Evolutionary conservation across 1,140 invertebrate species (phyloP).

Genomic region (Araneus ventricosus): DNA sequence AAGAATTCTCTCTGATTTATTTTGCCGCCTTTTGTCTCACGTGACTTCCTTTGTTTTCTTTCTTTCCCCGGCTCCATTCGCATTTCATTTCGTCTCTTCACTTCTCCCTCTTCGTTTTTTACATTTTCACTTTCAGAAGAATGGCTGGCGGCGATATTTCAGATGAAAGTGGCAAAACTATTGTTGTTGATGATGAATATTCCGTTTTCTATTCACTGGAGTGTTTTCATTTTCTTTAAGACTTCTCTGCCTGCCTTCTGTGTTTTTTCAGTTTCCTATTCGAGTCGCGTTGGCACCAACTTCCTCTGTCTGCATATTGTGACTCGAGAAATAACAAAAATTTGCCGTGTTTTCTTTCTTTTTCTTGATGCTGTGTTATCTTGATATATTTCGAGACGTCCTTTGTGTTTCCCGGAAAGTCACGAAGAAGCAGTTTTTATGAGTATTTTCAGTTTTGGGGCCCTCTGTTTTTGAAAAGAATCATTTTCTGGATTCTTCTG

Average conservation of each 20-base stretch:
- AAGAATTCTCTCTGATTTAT: conserved; percentile 55
- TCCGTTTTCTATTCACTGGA: conserved; percentile 70
- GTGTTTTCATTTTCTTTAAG: conserved; percentile 52
- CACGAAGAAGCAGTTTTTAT: neutral
- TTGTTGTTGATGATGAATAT: conserved; percentile 74
- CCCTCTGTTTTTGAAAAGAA: neutral
- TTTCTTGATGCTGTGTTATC: neutral
- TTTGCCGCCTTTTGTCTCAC: conserved; percentile 59
- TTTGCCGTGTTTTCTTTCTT: neutral
- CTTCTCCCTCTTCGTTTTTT: neutral
- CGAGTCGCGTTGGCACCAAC: neutral
- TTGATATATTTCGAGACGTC: neutral
- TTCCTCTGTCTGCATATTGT: conserved; percentile 39
- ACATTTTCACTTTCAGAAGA: conserved; percentile 17
- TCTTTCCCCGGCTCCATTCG: neutral
- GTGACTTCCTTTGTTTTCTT: conserved; percentile 5
- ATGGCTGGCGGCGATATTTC: neutral
- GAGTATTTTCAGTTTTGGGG: neutral
- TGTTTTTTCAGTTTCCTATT: conserved; percentile 5
- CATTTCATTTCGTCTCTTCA: neutral
- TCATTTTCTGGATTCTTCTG: neutral
- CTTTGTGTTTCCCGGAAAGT: neutral
- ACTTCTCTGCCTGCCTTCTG: neutral
- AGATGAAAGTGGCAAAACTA: conserved; percentile 64
- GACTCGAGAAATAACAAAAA: neutral